phyloP scores from a whole-genome alignment of 2,113 vertebrate genomes.

The Ptilonorhynchus violaceus region DNA sequence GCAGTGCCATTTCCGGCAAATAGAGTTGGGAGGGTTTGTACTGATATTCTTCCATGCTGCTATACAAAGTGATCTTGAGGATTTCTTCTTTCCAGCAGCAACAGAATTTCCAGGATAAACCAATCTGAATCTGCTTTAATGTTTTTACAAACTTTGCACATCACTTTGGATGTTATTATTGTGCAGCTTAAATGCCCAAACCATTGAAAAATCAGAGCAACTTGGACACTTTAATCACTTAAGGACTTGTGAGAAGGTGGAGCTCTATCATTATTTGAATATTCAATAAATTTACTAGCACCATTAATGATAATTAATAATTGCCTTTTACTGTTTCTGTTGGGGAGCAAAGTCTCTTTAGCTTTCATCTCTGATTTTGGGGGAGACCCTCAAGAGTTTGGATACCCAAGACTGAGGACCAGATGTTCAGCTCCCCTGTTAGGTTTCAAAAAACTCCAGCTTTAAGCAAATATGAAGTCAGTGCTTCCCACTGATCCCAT shows the following conservation, averaged over 20 bases:
- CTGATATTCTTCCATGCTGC: not conserved
- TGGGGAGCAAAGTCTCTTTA: not conserved
- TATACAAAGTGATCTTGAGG: not conserved
- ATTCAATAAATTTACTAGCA: not conserved
- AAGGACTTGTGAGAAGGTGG: not conserved
- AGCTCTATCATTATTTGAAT: not conserved
- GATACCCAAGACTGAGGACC: not conserved
- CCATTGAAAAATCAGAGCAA: not conserved
- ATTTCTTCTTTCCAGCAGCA: not conserved
- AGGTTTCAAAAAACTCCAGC: not conserved
- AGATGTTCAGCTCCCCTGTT: rapidly evolving
- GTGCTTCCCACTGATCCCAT: not conserved
- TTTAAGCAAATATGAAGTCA: not conserved
- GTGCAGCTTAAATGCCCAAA: not conserved
- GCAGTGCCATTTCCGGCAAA: not conserved
- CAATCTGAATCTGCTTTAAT: not conserved
- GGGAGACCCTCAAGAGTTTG: not conserved
- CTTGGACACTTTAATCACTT: not conserved
- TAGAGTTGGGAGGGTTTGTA: not conserved
- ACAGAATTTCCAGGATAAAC: not conserved
- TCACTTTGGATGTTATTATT: not conserved
- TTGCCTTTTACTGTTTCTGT: not conserved
- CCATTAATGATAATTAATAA: not conserved
- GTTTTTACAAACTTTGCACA: not conserved
- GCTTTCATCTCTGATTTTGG: not conserved